Base-by-base conservation (phyloP, 2,888 invertebrate genomes). In the Axea sp. region DNA sequence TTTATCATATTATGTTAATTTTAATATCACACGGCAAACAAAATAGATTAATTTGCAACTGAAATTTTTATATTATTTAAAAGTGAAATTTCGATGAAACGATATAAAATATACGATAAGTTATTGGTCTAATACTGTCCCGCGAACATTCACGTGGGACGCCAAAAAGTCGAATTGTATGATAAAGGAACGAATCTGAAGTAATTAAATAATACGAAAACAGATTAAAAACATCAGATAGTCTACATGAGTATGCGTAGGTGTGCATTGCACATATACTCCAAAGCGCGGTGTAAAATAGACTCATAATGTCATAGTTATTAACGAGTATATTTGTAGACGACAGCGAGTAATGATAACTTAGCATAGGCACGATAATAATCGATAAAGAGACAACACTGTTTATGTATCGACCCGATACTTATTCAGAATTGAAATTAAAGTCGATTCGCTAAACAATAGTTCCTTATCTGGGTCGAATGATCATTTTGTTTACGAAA, bases 381-480 rank as follows among this genome's bases (percentile, higher is more conserved):
- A 72, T 62, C 57, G 47, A 64, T 62, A 28, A 41, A 28, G 12
- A 57, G 33, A 71, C 43, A 43, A 41, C 47, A 31, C 47, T 71
- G 62, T 69, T 55, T 62, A 33, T 15, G 68, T 60, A 55, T 69
- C 69, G 47, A 62, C 31, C 47, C 7, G 49, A 64, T 64, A 67
- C 47, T 57, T 47, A 62, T 41, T 37, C 55, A 62, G 55, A 53
- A 69, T 59, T 57, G 60, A 43, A 53, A 53, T 60, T 55, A 26
- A 71, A 45, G 55, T 55, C 62, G 69, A 59, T 71, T 55, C 53
- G 55, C 31, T 31, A 55, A 62, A 57, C 47, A 62, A 71, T 71
- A 71, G 71, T 71, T 71, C 71, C 71, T 71, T 47, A 45, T 49
- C 62, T 49, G 62, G 19, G 62, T 71, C 57, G 49, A 57, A 57